Conservation (phyloP, 2,113 vertebrate species). For the Esox niger region DNA sequence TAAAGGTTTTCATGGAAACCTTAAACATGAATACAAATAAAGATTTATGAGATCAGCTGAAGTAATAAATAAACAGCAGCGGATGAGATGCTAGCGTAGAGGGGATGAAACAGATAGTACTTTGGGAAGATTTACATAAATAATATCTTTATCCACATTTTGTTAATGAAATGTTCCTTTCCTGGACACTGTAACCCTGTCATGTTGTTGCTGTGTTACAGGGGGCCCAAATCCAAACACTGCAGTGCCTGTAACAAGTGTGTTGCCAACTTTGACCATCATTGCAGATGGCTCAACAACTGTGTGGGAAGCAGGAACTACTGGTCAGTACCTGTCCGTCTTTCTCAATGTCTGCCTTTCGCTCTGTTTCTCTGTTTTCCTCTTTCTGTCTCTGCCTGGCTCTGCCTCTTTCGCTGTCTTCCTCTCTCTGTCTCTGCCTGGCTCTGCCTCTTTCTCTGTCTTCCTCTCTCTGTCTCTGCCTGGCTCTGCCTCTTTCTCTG, state of each 20-base stretch:
- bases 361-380: neutral
- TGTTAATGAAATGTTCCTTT: neutral
- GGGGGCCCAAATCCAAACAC: constrained; percentile 92
- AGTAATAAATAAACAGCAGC: too few relatives aligned
- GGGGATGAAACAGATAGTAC: too few relatives aligned
- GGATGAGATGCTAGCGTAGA: too few relatives aligned
- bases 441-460: neutral
- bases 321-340: constrained; percentile 69
- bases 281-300: constrained; percentile 99
- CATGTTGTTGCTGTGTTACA: constrained; percentile 56
- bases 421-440: neutral
- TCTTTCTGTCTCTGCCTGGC: neutral
- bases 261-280: constrained; percentile 93
- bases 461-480: neutral
- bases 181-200: neutral
- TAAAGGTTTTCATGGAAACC: too few relatives aligned
- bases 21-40: too few relatives aligned
- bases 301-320: constrained; percentile 97
- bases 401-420: neutral
- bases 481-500: neutral
- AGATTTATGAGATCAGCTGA: too few relatives aligned
- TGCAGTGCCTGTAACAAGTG: constrained; percentile 97
- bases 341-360: neutral
- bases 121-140: too few relatives aligned
- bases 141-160: too few relatives aligned